Conservation (phyloP, 2,797 vertebrate genomes). For the Coregonus suidteri region DNA sequence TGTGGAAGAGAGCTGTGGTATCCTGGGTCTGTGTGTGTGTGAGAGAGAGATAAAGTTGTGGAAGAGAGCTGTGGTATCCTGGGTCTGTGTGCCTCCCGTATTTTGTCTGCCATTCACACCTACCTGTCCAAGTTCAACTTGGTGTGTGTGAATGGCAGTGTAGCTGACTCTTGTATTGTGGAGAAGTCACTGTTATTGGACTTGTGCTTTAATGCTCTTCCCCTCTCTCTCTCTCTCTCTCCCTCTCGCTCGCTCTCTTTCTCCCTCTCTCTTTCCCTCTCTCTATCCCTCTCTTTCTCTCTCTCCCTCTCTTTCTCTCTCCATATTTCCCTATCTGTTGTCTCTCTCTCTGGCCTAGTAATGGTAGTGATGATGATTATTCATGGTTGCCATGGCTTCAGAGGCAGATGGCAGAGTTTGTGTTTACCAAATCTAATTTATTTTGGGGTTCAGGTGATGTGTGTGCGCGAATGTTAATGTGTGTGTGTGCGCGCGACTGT, state of each 20-base stretch:
- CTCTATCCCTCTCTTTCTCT: too few relatives aligned
- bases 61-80: background rate
- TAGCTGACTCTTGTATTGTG: background rate
- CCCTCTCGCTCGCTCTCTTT: too few relatives aligned
- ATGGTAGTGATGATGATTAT: background rate
- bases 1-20: too few relatives aligned
- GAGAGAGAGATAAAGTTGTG: too few relatives aligned
- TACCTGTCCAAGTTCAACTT: too few relatives aligned
- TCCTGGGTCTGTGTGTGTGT: too few relatives aligned
- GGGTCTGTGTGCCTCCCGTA: background rate
- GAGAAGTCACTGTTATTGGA: background rate
- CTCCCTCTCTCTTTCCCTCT: too few relatives aligned
- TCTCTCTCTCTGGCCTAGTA: background rate
- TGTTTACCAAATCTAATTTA: constrained; percentile 48
- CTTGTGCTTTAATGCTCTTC: background rate
- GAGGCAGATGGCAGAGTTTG: constrained; percentile 53
- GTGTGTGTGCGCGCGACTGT: too few relatives aligned
- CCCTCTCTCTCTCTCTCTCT: too few relatives aligned
- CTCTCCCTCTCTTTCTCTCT: background rate
- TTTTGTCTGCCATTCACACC: too few relatives aligned
- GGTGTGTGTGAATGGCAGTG: background rate
- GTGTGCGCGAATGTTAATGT: constrained; percentile 14
- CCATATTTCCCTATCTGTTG: background rate
- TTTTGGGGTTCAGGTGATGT: constrained; percentile 27
- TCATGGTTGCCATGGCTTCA: background rate